Base-by-base conservation (phyloP, 2,797 vertebrate genomes). In the Sebastes jordani region DNA sequence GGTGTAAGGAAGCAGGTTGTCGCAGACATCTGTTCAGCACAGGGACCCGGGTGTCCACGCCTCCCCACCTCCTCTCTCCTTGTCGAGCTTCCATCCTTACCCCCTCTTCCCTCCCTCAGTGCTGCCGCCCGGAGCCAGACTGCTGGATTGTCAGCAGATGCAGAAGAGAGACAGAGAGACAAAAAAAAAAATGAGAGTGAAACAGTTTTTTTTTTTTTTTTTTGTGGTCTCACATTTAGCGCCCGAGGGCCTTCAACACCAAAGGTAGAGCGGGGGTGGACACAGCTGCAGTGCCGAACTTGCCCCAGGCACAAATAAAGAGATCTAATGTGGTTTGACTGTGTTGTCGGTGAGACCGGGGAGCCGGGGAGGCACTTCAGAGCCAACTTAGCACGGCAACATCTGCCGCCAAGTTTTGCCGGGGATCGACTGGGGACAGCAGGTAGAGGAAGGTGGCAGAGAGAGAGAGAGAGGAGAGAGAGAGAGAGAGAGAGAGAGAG, bases 301-400 rank as follows among this genome's bases (percentile, higher is more conserved):
- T 86, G 98, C 98, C 98, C 94, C 91, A 83, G 98, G 98, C 98
- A 95, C 97, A 97, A 96, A 98, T 95, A 95, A 95, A 96, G 97
- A 97, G 97, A 99, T 98, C 97, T 99, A 91, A 98, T 96, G 93
- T 84, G 90, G 95, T 95, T 93, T 97, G 98, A 98, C 97, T 98
- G 96, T 93, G 93, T 92, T 94, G 96, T 94, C 92, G 96, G 96
- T 95, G 97, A 97, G 96, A 95, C 59, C 85, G 90, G 96, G 96
- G 96, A 95, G 94, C 86, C 83, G 77, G 92, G 95, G 95, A 97
- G 95, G 94, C 96, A 97, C 97, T 98, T 98, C 98, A 98, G 97
- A 99, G 97, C 96, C 97, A 96, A 96, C 96, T 97, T 95, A 92
- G 91, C 82, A 77, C 94, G 20, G 91, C 93, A 96, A 97, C 98